phyloP scores from a whole-genome alignment of 2,888 invertebrate genomes.

The Lumbricus terrestris region DNA sequence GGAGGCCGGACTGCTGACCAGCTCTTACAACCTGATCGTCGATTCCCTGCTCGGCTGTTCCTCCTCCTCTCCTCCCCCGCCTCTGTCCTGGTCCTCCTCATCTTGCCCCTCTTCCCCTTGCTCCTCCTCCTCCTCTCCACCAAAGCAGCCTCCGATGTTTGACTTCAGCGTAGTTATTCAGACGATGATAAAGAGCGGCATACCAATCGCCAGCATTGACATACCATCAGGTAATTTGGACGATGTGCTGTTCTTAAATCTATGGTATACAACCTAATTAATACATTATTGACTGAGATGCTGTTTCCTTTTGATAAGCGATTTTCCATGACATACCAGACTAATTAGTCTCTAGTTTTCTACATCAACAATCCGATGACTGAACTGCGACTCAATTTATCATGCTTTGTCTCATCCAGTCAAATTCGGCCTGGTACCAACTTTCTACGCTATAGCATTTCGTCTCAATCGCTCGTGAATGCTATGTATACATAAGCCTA shows the following conservation, averaged over 20 bases:
- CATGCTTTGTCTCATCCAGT: not conserved
- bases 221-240: slow-evolving; percentile 74
- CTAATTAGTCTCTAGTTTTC: no score
- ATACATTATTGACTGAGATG: not conserved
- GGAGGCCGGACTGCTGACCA: slow-evolving; percentile 46
- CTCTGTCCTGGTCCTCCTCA: slow-evolving; percentile 75
- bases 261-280: not conserved
- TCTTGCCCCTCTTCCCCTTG: slow-evolving; percentile 77
- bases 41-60: slow-evolving; percentile 97
- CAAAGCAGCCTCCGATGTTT: slow-evolving; percentile 63
- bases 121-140: slow-evolving; percentile 76
- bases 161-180: slow-evolving; percentile 65
- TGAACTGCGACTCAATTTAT: not conserved
- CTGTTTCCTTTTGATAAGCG: not conserved
- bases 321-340: not conserved
- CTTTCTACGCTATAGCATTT: not conserved
- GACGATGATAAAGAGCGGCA: slow-evolving; percentile 49
- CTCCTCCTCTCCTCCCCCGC: slow-evolving; percentile 69
- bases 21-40: slow-evolving; percentile 73
- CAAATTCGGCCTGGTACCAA: not conserved
- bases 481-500: not conserved
- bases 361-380: no score
- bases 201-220: slow-evolving; percentile 75
- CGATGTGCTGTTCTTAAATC: not conserved
- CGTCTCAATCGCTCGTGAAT: not conserved